Percentiles rank a stretch among this genome's conserved stretches.
phyloP scores from a whole-genome alignment of 1,140 invertebrate species.

The Drosophila eugracilis region DNA sequence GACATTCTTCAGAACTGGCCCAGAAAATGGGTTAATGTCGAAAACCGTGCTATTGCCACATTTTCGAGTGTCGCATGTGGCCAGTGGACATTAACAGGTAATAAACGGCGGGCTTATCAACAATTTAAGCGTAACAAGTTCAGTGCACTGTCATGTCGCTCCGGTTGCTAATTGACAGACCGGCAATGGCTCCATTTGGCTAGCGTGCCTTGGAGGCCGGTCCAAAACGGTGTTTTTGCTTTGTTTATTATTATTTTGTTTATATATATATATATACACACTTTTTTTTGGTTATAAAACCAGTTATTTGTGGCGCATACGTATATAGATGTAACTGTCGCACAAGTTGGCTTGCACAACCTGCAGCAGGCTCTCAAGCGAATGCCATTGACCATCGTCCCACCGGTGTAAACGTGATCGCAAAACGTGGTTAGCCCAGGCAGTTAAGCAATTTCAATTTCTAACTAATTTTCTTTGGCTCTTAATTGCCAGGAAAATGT shows the following conservation, averaged over 20 bases:
- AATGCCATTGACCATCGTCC: constrained; percentile 71
- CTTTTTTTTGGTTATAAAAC: constrained; percentile 35
- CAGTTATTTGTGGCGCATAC: constrained; percentile 40
- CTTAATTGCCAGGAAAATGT: constrained; percentile 68
- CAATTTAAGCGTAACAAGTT: constrained; percentile 62
- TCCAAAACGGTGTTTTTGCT: constrained; percentile 51
- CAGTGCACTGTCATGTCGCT: constrained; percentile 63
- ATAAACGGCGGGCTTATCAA: constrained; percentile 58
- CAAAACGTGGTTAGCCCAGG: constrained; percentile 9
- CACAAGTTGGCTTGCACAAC: constrained; percentile 35
- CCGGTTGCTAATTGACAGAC: constrained; percentile 65
- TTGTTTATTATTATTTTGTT: constrained; percentile 34
- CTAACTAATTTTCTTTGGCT: constrained; percentile 64
- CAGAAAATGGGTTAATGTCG: constrained; percentile 55
- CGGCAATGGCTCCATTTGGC: constrained; percentile 64
- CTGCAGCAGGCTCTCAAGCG: constrained; percentile 18
- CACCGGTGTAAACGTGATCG: constrained; percentile 9
- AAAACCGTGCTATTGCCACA: constrained; percentile 24
- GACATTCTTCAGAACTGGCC: background rate
- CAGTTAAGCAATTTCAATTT: constrained; percentile 71
- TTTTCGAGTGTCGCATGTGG: constrained; percentile 55
- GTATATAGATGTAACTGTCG: constrained; percentile 69
- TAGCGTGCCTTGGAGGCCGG: constrained; percentile 43
- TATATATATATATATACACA: background rate
- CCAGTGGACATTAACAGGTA: constrained; percentile 52